Conservation (phyloP, 2,797 vertebrate species). For the Spinibarbus caldwelli region DNA sequence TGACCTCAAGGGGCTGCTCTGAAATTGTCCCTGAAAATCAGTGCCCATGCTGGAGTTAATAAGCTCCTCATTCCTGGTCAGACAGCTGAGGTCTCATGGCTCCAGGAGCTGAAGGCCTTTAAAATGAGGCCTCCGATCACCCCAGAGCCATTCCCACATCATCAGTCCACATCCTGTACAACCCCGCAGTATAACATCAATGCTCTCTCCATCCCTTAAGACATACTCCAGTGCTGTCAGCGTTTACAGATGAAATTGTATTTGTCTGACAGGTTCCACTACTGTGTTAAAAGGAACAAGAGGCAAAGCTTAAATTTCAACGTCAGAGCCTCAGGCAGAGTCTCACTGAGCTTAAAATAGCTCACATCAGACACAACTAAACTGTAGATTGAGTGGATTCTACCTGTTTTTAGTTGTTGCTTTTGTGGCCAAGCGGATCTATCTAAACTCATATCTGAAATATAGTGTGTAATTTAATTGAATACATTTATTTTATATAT, state of each 20-base stretch:
- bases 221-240: constrained; percentile 12
- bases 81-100: not conserved
- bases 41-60: constrained; percentile 2
- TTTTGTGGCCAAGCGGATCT: not conserved
- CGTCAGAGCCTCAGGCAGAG: not conserved
- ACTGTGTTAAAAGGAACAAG: not conserved
- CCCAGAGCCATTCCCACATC: not conserved
- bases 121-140: not conserved
- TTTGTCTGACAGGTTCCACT: constrained; percentile 14
- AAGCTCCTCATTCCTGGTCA: not conserved
- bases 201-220: not conserved
- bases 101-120: not conserved
- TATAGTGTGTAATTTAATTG: not conserved
- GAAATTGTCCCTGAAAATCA: constrained; percentile 19
- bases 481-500: not conserved
- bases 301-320: constrained; percentile 7
- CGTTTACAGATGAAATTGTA: not conserved
- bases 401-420: not conserved
- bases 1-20: not conserved
- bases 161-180: not conserved
- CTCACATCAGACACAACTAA: constrained; percentile 8
- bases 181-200: not conserved
- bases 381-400: not conserved
- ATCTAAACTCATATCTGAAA: not conserved
- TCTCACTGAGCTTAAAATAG: constrained; percentile 21